These are phyloP conservation scores for Syndactyla subalaris DNA, from an alignment of 2,797 vertebrate genomes.

Conservation along the genomic window DNA sequence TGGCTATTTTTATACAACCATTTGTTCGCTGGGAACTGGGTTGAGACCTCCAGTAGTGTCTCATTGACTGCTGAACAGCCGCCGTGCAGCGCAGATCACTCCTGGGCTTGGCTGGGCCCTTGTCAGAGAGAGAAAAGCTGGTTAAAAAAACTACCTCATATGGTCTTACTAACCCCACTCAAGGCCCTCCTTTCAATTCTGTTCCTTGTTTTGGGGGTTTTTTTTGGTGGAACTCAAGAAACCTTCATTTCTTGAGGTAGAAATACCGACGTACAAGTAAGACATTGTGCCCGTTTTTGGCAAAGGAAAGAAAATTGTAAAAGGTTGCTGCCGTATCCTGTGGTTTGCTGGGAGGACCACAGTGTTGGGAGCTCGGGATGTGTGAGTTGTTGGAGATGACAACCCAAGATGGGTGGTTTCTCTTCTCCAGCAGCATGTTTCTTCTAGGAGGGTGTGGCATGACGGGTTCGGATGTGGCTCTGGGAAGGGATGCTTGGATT, in stretches of 20 bases:
- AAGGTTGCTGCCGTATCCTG: background rate
- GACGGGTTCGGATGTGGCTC: background rate
- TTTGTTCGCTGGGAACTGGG: constrained; percentile 43
- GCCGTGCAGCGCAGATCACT: background rate
- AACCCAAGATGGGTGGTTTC: background rate
- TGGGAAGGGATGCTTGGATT: background rate
- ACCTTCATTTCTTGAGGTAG: background rate
- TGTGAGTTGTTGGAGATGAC: background rate
- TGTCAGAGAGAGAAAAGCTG: background rate
- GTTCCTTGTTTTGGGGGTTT: background rate
- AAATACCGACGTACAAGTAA: rapidly evolving
- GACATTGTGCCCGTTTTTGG: background rate
- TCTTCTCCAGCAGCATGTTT: background rate
- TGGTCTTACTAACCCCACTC: background rate
- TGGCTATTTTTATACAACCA: constrained; percentile 52
- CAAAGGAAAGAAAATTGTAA: background rate
- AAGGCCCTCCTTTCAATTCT: background rate
- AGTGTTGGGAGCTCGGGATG: background rate
- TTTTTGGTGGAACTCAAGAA: background rate
- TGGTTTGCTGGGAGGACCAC: background rate
- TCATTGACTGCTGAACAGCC: constrained; percentile 10
- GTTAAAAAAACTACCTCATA: rapidly evolving
- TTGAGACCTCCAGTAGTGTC: constrained; percentile 34
- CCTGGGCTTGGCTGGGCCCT: background rate
- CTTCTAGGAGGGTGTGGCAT: background rate